These are phyloP conservation scores for Blennius ocellaris DNA, from an alignment of 2,113 vertebrate species.

Conservation along the genomic window DNA sequence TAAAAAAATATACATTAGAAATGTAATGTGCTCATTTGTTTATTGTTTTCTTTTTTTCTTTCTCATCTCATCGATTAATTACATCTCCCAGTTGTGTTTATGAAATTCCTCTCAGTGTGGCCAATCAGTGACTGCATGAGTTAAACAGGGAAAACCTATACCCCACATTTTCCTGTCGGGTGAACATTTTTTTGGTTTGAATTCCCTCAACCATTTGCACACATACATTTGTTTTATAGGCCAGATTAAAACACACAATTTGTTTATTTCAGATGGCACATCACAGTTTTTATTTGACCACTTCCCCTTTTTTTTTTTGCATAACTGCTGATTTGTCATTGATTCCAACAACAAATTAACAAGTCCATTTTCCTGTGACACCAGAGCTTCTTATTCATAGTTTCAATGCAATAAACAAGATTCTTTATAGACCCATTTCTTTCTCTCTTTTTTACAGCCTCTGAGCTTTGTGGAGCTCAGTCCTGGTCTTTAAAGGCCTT, in stretches of 20 bases:
- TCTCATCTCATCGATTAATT: slow-evolving; percentile 5
- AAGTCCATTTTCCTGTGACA: neutral
- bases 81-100: neutral
- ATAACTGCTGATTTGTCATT: neutral
- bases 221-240: neutral
- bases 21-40: neutral
- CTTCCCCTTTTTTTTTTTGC: neutral
- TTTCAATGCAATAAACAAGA: slow-evolving; percentile 1
- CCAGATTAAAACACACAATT: neutral
- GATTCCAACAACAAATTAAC: neutral
- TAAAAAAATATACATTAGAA: slow-evolving; percentile 12
- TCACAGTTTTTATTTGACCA: neutral
- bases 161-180: no score
- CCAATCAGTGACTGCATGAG: neutral
- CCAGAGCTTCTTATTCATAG: neutral
- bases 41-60: slow-evolving; percentile 2
- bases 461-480: slow-evolving; percentile 37
- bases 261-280: neutral
- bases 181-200: no score
- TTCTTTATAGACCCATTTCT: slow-evolving; percentile 23
- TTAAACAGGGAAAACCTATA: neutral
- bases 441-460: slow-evolving; percentile 39
- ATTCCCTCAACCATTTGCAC: no score
- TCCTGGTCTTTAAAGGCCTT: slow-evolving; percentile 64
- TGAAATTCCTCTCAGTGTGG: slow-evolving; percentile 18